phyloP scores from a whole-genome alignment of 2,113 vertebrate genomes.

The Nycticorax nycticorax region DNA sequence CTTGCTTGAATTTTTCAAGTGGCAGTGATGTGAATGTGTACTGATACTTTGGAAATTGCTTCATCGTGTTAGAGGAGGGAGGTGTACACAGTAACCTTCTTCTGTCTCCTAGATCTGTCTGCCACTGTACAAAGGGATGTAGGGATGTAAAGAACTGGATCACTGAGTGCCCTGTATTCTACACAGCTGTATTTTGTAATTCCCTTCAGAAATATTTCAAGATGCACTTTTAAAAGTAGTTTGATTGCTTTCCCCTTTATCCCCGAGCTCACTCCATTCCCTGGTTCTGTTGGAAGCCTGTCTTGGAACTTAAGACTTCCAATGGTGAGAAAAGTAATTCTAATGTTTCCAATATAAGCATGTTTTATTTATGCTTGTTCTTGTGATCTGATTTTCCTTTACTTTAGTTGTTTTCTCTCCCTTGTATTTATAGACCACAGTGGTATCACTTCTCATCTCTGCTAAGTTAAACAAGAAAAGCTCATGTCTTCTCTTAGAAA shows the following conservation, averaged over 20 bases:
- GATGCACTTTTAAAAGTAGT: background rate
- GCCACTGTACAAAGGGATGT: background rate
- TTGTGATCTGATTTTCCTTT: background rate
- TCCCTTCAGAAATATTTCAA: background rate
- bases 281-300: background rate
- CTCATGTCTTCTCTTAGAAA: background rate
- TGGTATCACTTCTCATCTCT: background rate
- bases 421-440: background rate
- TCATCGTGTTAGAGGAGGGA: background rate
- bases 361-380: background rate
- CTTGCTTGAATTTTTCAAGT: background rate
- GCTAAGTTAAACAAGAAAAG: background rate
- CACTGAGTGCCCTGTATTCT: background rate
- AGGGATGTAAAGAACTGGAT: background rate
- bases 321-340: background rate
- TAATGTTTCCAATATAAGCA: background rate
- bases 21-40: background rate
- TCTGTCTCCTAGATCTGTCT: background rate
- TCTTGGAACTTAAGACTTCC: background rate
- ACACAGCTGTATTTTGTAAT: background rate
- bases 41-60: background rate
- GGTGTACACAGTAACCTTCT: background rate
- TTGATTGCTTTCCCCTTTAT: background rate
- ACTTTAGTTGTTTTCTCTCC: background rate
- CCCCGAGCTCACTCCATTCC: background rate